These are phyloP conservation scores for Lasioglossum baleicum DNA, from an alignment of 1,140 invertebrate species.

Conservation along the genomic window DNA sequence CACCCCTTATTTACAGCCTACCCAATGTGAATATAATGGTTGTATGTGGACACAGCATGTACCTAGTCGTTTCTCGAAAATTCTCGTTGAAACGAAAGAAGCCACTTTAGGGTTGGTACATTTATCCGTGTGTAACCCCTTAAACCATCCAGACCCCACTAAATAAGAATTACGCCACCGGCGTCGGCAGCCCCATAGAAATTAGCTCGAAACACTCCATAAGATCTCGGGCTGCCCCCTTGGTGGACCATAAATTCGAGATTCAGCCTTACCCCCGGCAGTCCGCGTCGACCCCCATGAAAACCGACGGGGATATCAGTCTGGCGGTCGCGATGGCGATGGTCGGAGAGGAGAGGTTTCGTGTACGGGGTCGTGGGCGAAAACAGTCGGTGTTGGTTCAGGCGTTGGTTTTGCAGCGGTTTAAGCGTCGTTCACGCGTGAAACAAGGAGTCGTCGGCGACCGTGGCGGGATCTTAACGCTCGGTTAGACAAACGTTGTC, in stretches of 20 bases:
- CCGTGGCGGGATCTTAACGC: slow-evolving; percentile 59
- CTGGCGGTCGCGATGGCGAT: background rate
- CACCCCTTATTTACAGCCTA: too few species aligned
- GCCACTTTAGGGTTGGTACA: too few species aligned
- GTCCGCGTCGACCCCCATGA: background rate
- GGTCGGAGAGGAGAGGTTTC: too few species aligned
- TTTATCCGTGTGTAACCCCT: too few species aligned
- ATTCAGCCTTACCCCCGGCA: background rate
- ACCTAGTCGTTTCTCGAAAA: too few species aligned
- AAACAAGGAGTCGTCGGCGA: slow-evolving; percentile 69
- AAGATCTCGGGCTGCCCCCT: background rate
- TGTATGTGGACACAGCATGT: too few species aligned
- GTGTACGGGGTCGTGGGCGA: slow-evolving; percentile 33
- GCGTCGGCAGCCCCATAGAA: background rate
- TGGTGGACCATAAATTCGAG: background rate
- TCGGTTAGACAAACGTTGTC: slow-evolving; percentile 66
- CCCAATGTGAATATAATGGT: too few species aligned
- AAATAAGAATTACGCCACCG: background rate
- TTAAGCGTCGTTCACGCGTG: slow-evolving; percentile 73
- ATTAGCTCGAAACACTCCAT: slow-evolving; percentile 6
- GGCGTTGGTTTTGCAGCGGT: slow-evolving; percentile 68
- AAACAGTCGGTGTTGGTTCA: slow-evolving; percentile 71
- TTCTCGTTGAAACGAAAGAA: too few species aligned
- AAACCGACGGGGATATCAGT: too few species aligned
- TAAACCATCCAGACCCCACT: background rate